Base-by-base conservation (phyloP, 2,888 invertebrate genomes). In the Chrysopilus asiliformis region DNA sequence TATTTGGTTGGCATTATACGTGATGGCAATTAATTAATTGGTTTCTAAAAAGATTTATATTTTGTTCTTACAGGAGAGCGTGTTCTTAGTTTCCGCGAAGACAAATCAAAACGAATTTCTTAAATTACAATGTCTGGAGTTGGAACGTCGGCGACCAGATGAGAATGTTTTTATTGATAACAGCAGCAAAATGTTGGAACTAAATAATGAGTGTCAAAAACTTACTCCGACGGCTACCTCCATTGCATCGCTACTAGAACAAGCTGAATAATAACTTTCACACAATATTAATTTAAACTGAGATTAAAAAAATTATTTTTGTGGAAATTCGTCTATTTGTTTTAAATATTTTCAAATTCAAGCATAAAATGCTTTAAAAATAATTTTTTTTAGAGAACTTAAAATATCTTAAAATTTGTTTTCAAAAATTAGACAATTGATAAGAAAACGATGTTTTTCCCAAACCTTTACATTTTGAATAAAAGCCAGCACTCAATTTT, bases 61-160 rank as follows among this genome's bases (percentile, higher is more conserved):
- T n/a, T n/a, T n/a, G n/a, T n/a, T n/a, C n/a, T n/a, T 47, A 15
- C 60, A 76, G 75, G 84, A 86, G 64, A 86, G 83, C 56, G 79
- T 87, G 53, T 87, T 86, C 60, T 63, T 83, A 53, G 64, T 84
- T 47, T 81, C 83, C 60, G 81, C 82, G 17, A 74, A 81, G 46
- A 81, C 79, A 53, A 78, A 74, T 41, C 79, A 83, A 43, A 56
- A 52, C 40, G 60, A 62, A 40, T 40, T 63, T 35, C 50, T 62
- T 6, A 53, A 55, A 45, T 16, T 62, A 29, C 61, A 62, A 36
- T 59, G 59, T 30, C 49, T 62, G 6, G 62, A 63, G 49, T 50
- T 48, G 39, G 56, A 55, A 24, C 51, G 42, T 34, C 34, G 41
- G 17, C 36, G 36, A 20, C 28, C 35, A 8, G 42, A 45, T 5